Base-by-base conservation (phyloP, 2,888 invertebrate species). In the Platycheirus albimanus region DNA sequence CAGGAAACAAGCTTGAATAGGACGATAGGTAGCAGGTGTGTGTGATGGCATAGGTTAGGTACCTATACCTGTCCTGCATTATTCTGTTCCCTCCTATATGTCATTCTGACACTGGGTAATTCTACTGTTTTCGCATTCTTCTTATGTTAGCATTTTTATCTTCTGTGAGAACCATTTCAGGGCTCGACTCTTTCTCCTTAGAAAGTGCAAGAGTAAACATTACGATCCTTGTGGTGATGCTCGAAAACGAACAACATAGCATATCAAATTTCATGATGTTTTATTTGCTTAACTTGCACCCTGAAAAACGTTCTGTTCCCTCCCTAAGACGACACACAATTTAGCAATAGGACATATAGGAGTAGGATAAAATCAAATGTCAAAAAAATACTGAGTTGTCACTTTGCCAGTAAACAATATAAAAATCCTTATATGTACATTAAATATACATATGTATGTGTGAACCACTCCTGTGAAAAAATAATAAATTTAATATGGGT, bases 241-340 rank as follows among this genome's bases (percentile, higher is more conserved):
- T 66, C 24, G 36, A 52, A 47, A 47, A 49, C 70, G 70, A 28
- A 63, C 63, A 75, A 41, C 17, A 20, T 11, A 17, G 41, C 28
- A 64, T 71, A 64, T 77, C 71, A 77, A 56, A 77, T 77, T 64
- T 58, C 71, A 58, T 58, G 43, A 71, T 28, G 33, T 52, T 76
- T 33, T 66, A 41, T 75, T 75, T 66, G 30, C n/a, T 64, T 43
- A 49, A 51, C 58, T 41, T 49, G 49, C 30, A 41, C 38, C 47
- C 49, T 19, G 4, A 58, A 47, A 63, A 63, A 17, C 33, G 54
- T 72, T 47, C 58, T 61, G 36, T 70, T 38, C 36, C 20, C 41
- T 30, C 45, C 61, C 19, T 45, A 28, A 58, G 15, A 36, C 5
- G 58, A 76, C n/a, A 47, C 70, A 56, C 28, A 70, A 58, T 58